These are phyloP conservation scores for Hypselothyrea guttata DNA, from an alignment of 2,888 invertebrate species.

Conservation along the genomic window DNA sequence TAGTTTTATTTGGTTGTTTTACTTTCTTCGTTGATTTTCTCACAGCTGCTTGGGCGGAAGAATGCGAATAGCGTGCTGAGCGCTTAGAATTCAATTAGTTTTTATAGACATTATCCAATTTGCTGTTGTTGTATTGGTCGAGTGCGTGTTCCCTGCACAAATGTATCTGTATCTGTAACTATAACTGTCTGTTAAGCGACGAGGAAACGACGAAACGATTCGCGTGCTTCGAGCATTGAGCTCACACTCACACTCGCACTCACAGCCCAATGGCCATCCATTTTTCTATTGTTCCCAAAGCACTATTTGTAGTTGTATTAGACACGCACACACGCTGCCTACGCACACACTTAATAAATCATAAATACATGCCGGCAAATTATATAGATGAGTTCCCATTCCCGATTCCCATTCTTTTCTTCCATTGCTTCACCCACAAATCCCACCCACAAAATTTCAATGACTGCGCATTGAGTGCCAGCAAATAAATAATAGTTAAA, in stretches of 20 bases:
- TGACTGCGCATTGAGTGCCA: constrained; percentile 44
- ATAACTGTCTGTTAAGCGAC: constrained; percentile 60
- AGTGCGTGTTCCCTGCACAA: constrained; percentile 56
- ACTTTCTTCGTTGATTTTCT: constrained; percentile 56
- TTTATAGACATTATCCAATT: constrained; percentile 77
- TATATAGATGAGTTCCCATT: constrained; percentile 64
- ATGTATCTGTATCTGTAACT: constrained; percentile 52
- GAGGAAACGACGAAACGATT: constrained; percentile 65
- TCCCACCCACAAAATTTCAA: constrained; percentile 30
- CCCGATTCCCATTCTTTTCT: constrained; percentile 11
- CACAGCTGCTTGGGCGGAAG: constrained; percentile 67
- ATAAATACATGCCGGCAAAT: constrained; percentile 76
- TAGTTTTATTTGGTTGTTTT: constrained; percentile 30
- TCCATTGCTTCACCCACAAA: background rate
- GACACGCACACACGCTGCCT: constrained; percentile 51
- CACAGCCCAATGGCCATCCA: constrained; percentile 74
- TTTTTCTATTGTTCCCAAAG: constrained; percentile 67
- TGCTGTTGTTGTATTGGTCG: constrained; percentile 51
- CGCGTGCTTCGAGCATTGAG: constrained; percentile 67
- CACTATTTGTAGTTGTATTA: constrained; percentile 65
- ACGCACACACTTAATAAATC: constrained; percentile 70
- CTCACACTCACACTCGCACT: constrained; percentile 30
- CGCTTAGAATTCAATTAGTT: constrained; percentile 78
- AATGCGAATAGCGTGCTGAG: constrained; percentile 70
- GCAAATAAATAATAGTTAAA: constrained; percentile 75